Base-by-base conservation (phyloP, 1,140 invertebrate genomes). In the Drosophila erecta region DNA sequence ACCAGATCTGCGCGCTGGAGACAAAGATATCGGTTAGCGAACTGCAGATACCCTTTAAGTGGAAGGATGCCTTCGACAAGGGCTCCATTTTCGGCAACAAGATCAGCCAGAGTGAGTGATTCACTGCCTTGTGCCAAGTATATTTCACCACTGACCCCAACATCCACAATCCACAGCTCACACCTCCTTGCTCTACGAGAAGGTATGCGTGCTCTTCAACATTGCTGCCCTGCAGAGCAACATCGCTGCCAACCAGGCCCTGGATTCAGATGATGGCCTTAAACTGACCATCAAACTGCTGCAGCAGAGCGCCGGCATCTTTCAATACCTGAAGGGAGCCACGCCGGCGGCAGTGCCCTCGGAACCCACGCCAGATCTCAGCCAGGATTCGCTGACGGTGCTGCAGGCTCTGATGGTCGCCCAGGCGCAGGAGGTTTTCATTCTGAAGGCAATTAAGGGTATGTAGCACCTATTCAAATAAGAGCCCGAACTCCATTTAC, bases 1-100 rank as follows among this genome's bases (percentile, higher is more conserved):
- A 99, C 94, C 98, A 99, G 92, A 93, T 99, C 12, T 95, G 95
- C 72, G 95, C 97, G 4, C 93, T 99, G 85, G 98, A 99, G 93
- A 94, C 94, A 33, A 99, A 99, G 93, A 96, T 99, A 74, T 97
- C 98, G 14, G 94, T 97, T 3, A 95, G 97, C 73, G 98, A 97
- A 91, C 94, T 98, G 24, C 96, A 97, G 91, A 97, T 98, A 81
- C 96, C 97, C 30, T 99, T 99, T 90, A 99, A 99, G 92, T 99
- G 99, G 98, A 99, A 99, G 93, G 98, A 99, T 96, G 98, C 99
- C 3, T 99, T 99, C 93, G 98, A 99, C 92, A 98, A 97, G 91
- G 97, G 97, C 43, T 96, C 97, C 6, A 95, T 99, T 72, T 99
- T 99, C 94, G 97, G 97, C 62, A 97, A 97, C 57, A 96, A 97